Evolutionary conservation across 2,797 vertebrate species (phyloP).

Genomic region (Sebastes steindachneri): DNA sequence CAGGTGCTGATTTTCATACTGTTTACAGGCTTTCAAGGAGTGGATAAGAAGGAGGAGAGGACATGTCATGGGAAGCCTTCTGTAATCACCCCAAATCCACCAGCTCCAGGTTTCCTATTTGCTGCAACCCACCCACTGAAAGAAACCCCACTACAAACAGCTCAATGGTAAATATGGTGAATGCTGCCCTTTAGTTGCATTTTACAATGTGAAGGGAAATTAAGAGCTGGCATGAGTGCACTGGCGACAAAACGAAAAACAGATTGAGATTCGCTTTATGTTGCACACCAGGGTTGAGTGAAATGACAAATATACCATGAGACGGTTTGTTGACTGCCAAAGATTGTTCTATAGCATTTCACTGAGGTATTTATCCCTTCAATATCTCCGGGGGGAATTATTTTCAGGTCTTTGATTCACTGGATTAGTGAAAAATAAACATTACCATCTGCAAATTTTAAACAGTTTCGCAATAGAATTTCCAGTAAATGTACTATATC

Average conservation of each 20-base stretch:
- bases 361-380: background rate
- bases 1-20: background rate
- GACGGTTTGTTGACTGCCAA: background rate
- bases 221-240: background rate
- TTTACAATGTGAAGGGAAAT: conserved; percentile 10
- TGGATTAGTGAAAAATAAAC: too few relatives aligned
- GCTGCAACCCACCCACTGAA: conserved; percentile 32
- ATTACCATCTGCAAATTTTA: background rate
- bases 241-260: background rate
- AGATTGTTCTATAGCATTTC: background rate
- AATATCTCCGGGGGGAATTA: background rate
- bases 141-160: conserved; percentile 30
- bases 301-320: background rate
- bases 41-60: background rate
- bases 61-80: background rate
- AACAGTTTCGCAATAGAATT: background rate
- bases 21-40: background rate
- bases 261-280: background rate
- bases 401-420: background rate
- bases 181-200: conserved; percentile 10
- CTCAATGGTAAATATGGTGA: conserved; percentile 25
- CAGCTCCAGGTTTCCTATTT: conserved; percentile 28
- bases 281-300: background rate
- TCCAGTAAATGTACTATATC: background rate
- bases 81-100: background rate